Percentiles rank a stretch among this genome's conserved stretches.
phyloP scores from a whole-genome alignment of 2,888 invertebrate genomes.

The Acholoe squamosa region DNA sequence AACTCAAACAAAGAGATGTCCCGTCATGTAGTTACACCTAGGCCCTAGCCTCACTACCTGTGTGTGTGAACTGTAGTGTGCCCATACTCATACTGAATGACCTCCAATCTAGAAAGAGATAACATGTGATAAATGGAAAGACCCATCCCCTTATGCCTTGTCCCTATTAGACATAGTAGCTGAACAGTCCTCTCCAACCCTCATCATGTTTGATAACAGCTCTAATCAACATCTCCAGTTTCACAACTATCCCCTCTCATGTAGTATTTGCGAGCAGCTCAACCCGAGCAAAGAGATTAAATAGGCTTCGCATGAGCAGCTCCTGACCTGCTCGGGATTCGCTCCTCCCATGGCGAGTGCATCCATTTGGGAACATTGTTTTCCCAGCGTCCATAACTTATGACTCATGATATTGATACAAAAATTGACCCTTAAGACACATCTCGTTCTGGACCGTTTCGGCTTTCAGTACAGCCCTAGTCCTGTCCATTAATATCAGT shows the following conservation, averaged over 20 bases:
- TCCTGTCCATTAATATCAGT: constrained; percentile 8
- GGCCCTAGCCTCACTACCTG: no score
- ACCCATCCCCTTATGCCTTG: no score
- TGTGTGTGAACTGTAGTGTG: no score
- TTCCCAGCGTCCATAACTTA: constrained; percentile 20
- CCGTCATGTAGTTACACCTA: no score
- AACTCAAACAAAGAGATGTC: no score
- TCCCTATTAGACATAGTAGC: no score
- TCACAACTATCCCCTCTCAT: constrained; percentile 18
- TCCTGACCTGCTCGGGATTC: not conserved
- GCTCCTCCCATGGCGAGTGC: not conserved
- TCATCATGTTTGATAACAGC: no score
- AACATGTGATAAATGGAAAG: no score
- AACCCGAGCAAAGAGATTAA: not conserved
- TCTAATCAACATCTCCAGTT: not conserved
- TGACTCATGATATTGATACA: constrained; percentile 60
- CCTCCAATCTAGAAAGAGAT: no score
- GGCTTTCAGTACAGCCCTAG: not conserved
- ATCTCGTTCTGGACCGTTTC: not conserved
- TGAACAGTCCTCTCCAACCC: no score
- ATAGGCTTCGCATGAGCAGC: not conserved
- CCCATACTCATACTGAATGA: no score
- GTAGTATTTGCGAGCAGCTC: not conserved
- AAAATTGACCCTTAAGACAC: constrained; percentile 45
- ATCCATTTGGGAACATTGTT: constrained; percentile 44